A percentile compares a stretch with the other conserved stretches of the same genome.
These are phyloP conservation scores for Empidonax traillii DNA, from an alignment of 2,113 vertebrate genomes.

Conservation along the genomic window DNA sequence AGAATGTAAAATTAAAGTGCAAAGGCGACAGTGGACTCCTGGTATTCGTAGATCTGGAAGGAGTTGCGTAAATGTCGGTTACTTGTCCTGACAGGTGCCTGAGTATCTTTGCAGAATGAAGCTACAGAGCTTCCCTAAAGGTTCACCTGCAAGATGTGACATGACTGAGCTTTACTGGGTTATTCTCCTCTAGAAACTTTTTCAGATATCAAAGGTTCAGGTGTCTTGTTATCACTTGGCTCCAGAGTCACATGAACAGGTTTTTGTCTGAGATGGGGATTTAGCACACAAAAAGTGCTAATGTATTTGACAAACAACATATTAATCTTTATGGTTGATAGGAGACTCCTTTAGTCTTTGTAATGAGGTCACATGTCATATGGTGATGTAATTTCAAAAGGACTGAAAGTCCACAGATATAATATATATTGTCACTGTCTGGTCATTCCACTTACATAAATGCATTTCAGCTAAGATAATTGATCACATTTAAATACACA, in stretches of 20 bases:
- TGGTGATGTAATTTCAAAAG: constrained; percentile 25
- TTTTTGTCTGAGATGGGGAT: neutral
- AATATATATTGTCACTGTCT: neutral
- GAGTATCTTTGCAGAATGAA: neutral
- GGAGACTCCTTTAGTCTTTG: neutral
- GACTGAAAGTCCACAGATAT: neutral
- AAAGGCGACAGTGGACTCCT: neutral
- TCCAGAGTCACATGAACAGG: neutral
- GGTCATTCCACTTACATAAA: neutral
- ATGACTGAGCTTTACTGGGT: neutral
- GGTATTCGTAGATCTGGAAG: neutral
- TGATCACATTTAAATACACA: neutral
- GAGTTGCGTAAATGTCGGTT: neutral
- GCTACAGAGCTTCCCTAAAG: neutral
- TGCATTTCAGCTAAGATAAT: neutral
- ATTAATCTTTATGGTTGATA: neutral
- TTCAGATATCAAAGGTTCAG: neutral
- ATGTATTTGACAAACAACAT: neutral
- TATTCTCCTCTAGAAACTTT: neutral
- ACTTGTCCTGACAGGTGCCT: neutral
- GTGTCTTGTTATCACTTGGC: neutral
- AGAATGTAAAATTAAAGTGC: neutral
- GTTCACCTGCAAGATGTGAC: neutral
- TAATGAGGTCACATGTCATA: neutral
- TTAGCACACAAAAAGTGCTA: neutral